These are phyloP conservation scores for Macrobrachium nipponense DNA, from an alignment of 1,140 invertebrate species.

Conservation along the genomic window DNA sequence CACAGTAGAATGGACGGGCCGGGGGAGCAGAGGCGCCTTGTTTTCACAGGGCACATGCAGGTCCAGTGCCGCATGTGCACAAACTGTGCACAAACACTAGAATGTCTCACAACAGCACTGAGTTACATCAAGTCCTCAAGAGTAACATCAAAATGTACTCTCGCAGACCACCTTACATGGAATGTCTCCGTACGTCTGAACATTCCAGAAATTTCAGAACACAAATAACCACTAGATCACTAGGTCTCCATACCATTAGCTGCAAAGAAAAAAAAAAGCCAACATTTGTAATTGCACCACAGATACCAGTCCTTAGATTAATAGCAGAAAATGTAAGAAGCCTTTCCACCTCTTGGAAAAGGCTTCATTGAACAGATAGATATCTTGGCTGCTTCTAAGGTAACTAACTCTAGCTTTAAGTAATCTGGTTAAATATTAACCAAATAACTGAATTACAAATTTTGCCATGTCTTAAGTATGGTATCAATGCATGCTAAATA, in stretches of 20 bases:
- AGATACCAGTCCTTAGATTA: too few relatives aligned
- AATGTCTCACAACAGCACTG: constrained; percentile 47
- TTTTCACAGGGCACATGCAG: constrained; percentile 34
- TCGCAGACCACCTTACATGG: neutral
- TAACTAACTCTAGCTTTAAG: too few relatives aligned
- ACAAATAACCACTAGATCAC: constrained; percentile 39
- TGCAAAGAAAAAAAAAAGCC: constrained; percentile 33
- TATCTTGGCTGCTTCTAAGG: too few relatives aligned
- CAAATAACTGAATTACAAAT: too few relatives aligned
- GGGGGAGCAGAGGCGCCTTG: constrained; percentile 41
- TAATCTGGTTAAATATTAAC: too few relatives aligned
- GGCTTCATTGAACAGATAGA: too few relatives aligned
- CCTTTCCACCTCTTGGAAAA: too few relatives aligned
- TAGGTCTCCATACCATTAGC: constrained; percentile 55
- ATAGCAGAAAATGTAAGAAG: too few relatives aligned
- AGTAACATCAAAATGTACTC: neutral
- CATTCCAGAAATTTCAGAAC: constrained; percentile 37
- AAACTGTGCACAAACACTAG: constrained; percentile 14
- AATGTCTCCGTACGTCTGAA: neutral
- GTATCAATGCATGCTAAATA: too few relatives aligned
- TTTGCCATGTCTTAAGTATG: too few relatives aligned
- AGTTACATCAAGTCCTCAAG: neutral
- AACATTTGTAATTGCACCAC: neutral
- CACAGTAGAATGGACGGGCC: constrained; percentile 51
- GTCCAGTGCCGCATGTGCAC: constrained; percentile 23